Evolutionary conservation across 2,797 vertebrate species (phyloP).

Genomic region (Kryptopterus vitreolus): DNA sequence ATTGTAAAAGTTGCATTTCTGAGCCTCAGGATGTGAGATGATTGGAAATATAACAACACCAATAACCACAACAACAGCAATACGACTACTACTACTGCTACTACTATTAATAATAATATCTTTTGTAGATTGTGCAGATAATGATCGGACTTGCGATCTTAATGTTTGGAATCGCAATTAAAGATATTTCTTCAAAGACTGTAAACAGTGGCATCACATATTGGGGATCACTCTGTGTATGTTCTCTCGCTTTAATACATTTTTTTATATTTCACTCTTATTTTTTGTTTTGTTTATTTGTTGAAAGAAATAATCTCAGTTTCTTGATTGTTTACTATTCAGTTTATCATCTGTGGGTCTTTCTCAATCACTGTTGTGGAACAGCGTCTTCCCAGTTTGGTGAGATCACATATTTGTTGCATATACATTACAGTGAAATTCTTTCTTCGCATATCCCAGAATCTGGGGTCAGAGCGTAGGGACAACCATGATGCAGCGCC

Average conservation of each 20-base stretch:
- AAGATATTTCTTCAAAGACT: fast-evolving
- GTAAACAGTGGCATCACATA: too few relatives aligned
- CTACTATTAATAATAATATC: background rate
- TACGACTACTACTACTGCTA: background rate
- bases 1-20: background rate
- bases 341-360: background rate
- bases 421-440: too few relatives aligned
- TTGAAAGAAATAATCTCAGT: background rate
- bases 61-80: background rate
- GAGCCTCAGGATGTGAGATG: background rate
- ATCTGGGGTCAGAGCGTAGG: too few relatives aligned
- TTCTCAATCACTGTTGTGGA: background rate
- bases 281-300: too few relatives aligned
- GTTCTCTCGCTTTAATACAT: background rate
- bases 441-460: too few relatives aligned
- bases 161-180: background rate
- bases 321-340: background rate
- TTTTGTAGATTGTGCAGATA: background rate
- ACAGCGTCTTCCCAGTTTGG: background rate
- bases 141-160: background rate
- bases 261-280: background rate
- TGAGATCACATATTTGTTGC: too few relatives aligned
- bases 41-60: background rate
- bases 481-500: too few relatives aligned
- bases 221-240: background rate